Base-by-base conservation (phyloP, 92 coral and sea anemone species). In the Galaxea fascicularis region DNA sequence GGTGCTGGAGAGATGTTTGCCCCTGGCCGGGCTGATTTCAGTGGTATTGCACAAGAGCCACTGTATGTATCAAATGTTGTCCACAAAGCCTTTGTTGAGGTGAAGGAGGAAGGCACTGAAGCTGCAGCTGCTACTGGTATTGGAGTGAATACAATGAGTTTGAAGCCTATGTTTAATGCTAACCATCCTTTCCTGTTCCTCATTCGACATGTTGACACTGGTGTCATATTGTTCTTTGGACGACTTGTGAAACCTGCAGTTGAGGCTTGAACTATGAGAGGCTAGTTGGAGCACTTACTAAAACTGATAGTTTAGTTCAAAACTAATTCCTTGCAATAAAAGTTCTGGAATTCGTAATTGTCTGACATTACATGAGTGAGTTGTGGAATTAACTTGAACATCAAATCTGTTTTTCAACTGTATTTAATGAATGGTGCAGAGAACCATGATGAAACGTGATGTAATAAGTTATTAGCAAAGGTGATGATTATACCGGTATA, bases 41-140 rank as follows among this genome's bases (percentile, higher is more conserved):
- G 91, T 12, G 98, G 98, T 4, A 94, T 94, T 59, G 76, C 91
- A 20, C 62, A n/a, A 21, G 93, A 79, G 28, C 81, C 78, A 35
- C 71, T 94, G 87, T 85, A 54, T 52, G 95, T 94, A 13, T 94
- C 98, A 1, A 89, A 87, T 59, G 95, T 92, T 44, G 93, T 92
- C 10, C 98, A 94, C 86, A 94, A 94, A 68, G 95, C 98, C 22
- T 87, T 94, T 69, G 93, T 92, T 5, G 95, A 94, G 78, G 98
- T 92, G 31, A 92, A 89, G 62, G 98, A 94, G 78, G 95, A 94
- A 85, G 98, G 98, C 8, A 92, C 95, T 0, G 93, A 86, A 35
- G 95, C 98, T 13, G 95, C 95, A 0, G 98, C 93, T 1, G 98
- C 93, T 10, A 92, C 93, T 72, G 94, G 62, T 22, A 67, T 94